Conservation (phyloP, 2,797 vertebrate species). For the Danio jaintianensis region DNA sequence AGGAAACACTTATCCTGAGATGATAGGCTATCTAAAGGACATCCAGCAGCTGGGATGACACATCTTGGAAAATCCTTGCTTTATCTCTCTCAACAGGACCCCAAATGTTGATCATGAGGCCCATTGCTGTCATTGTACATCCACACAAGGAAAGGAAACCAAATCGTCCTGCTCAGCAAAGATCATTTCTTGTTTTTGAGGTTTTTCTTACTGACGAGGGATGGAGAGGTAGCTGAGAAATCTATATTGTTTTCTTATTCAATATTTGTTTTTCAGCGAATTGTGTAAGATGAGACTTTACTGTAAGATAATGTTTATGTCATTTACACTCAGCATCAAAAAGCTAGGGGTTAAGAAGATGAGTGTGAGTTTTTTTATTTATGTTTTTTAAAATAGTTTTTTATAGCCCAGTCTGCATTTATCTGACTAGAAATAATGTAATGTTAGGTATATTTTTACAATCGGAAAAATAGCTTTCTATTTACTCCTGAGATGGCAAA, state of each 20-base stretch:
- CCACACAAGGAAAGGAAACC: conserved; percentile 27
- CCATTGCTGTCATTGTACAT: conserved; percentile 50
- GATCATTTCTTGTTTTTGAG: conserved; percentile 27
- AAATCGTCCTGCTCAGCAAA: conserved; percentile 5
- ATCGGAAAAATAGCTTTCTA: no score
- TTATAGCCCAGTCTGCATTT: no score
- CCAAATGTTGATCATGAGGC: conserved; percentile 50
- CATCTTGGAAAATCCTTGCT: conserved; percentile 66
- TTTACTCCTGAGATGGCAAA: no score
- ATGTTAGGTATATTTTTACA: no score
- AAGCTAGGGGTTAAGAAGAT: no score
- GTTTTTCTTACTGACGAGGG: background rate
- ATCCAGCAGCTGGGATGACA: conserved; percentile 67
- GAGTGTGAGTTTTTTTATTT: no score
- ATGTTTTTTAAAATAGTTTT: no score
- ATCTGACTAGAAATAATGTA: no score
- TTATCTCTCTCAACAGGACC: conserved; percentile 72
- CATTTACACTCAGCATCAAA: no score
- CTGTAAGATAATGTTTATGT: no score
- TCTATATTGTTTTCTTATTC: background rate
- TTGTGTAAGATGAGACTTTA: no score
- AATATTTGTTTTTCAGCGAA: background rate
- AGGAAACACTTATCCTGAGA: conserved; percentile 62
- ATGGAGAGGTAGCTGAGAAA: background rate
- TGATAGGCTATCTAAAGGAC: conserved; percentile 64